Conservation (phyloP, 2,113 vertebrate genomes). For the Centropus unirufus region DNA sequence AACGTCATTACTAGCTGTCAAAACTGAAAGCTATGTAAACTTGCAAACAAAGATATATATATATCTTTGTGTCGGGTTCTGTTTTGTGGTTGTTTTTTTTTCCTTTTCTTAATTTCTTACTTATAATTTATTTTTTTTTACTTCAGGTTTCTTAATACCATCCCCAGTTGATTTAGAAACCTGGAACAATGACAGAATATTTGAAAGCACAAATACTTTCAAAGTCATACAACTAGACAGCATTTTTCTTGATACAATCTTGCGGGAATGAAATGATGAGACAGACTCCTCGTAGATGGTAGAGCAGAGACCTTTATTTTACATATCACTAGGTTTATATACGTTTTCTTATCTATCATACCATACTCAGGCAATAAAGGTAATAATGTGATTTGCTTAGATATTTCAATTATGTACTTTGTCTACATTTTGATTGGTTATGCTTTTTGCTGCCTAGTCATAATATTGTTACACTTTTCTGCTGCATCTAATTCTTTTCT, state of each 20-base stretch:
- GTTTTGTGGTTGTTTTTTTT: neutral
- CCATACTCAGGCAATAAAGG: too few species aligned
- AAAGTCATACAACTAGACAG: neutral
- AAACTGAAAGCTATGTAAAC: neutral
- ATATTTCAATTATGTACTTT: too few species aligned
- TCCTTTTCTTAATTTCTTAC: neutral
- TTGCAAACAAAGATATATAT: neutral
- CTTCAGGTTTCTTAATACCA: neutral
- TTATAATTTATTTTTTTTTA: accelerated
- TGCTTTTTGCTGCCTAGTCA: too few species aligned
- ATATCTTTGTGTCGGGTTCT: neutral
- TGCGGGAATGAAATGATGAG: too few species aligned
- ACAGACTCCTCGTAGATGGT: too few species aligned
- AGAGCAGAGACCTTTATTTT: too few species aligned
- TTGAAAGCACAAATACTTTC: neutral
- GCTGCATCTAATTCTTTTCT: too few species aligned
- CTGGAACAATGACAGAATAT: neutral
- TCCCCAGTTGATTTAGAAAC: neutral
- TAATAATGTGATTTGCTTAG: too few species aligned
- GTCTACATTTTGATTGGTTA: too few species aligned
- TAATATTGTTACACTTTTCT: too few species aligned
- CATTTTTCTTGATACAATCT: neutral
- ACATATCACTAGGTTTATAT: too few species aligned
- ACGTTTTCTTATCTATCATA: too few species aligned
- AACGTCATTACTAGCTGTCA: neutral